Percentiles rank a stretch among this genome's conserved stretches.
phyloP scores from a whole-genome alignment of 2,113 vertebrate genomes.

The Sprattus sprattus region DNA sequence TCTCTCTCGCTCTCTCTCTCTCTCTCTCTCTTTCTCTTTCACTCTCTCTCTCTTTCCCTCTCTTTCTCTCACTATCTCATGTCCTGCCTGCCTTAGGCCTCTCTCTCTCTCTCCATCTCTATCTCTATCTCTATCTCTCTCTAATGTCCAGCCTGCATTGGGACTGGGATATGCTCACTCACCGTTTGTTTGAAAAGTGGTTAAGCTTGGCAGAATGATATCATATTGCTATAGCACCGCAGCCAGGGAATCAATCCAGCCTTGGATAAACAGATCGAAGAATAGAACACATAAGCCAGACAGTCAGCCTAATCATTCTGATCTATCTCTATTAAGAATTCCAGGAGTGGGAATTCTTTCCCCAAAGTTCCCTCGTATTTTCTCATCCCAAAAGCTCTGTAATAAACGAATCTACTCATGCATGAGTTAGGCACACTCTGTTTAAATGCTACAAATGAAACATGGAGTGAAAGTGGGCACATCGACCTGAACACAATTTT shows the following conservation, averaged over 20 bases:
- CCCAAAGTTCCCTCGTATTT: not conserved
- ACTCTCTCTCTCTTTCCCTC: not conserved
- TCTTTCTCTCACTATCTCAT: not conserved
- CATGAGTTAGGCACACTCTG: not conserved
- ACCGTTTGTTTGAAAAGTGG: not conserved
- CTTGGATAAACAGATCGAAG: not conserved
- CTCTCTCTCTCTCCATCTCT: not conserved
- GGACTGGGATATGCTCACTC: not conserved
- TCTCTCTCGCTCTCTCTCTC: not conserved
- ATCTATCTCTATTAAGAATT: not conserved
- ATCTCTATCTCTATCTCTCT: not conserved
- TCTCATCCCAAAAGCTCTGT: not conserved
- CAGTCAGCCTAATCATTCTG: not conserved
- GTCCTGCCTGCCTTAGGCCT: too few relatives aligned
- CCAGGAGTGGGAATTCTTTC: not conserved
- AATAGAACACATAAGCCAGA: not conserved
- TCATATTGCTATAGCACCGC: not conserved
- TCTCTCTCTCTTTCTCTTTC: too few relatives aligned
- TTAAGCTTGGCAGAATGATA: not conserved
- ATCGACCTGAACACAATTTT: not conserved
- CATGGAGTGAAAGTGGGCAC: not conserved
- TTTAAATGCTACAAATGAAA: not conserved
- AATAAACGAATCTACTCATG: not conserved
- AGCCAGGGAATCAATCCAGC: not conserved
- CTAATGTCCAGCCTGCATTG: too few relatives aligned